Evolutionary conservation across 2,888 invertebrate species (phyloP).

Genomic region (Tachina grossa): DNA sequence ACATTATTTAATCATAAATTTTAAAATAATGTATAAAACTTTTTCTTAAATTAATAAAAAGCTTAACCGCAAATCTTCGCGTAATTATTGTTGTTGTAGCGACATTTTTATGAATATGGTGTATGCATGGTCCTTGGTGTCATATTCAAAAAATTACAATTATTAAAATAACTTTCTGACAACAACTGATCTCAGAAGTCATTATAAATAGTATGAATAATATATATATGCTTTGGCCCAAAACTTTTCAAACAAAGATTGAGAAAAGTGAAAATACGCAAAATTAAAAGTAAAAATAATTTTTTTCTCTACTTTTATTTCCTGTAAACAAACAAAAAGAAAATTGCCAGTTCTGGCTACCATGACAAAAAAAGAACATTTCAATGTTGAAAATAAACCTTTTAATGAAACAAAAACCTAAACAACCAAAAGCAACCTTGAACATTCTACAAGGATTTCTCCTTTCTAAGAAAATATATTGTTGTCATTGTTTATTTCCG

Average conservation of each 20-base stretch:
- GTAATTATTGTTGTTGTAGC: too few relatives aligned
- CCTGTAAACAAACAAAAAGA: not conserved
- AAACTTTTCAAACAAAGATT: not conserved
- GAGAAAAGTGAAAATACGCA: not conserved
- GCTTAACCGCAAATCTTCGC: too few relatives aligned
- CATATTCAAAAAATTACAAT: too few relatives aligned
- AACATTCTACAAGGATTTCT: conserved; percentile 40
- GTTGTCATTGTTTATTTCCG: conserved; percentile 30
- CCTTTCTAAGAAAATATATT: conserved; percentile 13
- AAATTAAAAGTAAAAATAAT: not conserved
- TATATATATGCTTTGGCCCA: not conserved
- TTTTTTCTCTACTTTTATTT: not conserved
- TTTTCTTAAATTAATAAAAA: too few relatives aligned
- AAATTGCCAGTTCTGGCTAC: conserved; percentile 24
- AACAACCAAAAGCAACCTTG: conserved; percentile 44
- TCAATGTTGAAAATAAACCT: conserved; percentile 37
- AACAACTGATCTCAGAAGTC: not conserved
- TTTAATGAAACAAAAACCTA: not conserved
- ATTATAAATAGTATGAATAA: not conserved
- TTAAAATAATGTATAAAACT: too few relatives aligned
- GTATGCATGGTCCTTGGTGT: too few relatives aligned
- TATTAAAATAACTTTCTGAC: not conserved
- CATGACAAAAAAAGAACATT: conserved; percentile 30
- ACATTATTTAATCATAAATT: too few relatives aligned
- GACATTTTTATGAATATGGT: too few relatives aligned